Evolutionary conservation across 1,140 invertebrate species (phyloP).

Genomic region (Drosophila mauritiana): DNA sequence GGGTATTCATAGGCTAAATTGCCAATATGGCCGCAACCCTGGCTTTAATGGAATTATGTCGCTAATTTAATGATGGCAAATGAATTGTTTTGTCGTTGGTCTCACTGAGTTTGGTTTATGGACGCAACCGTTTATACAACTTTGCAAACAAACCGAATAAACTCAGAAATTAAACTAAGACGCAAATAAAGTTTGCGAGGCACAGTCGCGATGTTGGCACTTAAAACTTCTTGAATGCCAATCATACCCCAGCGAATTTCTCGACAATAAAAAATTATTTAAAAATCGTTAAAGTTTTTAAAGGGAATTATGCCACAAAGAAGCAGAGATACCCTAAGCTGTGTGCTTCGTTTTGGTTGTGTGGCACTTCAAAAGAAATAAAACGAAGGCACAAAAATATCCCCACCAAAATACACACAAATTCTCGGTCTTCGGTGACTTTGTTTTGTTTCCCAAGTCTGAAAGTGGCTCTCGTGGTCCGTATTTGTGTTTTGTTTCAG

Average conservation of each 20-base stretch:
- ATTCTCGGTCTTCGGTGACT: conserved; percentile 33
- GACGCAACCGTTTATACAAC: conserved; percentile 15
- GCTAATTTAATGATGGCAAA: not conserved
- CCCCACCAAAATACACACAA: conserved; percentile 61
- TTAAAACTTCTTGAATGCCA: conserved; percentile 54
- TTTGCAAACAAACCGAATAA: conserved; percentile 36
- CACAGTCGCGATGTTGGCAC: conserved; percentile 22
- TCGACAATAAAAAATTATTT: conserved; percentile 76
- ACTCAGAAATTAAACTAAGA: conserved; percentile 48
- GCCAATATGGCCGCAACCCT: not conserved
- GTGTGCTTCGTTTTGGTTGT: conserved; percentile 45
- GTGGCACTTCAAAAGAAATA: conserved; percentile 75
- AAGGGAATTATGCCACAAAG: conserved; percentile 61
- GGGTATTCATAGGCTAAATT: conserved; percentile 13
- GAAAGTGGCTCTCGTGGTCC: conserved; percentile 48
- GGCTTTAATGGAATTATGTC: conserved; percentile 20
- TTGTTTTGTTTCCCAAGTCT: conserved; percentile 40
- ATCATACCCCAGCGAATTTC: conserved; percentile 30
- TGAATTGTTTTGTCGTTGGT: not conserved
- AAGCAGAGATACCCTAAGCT: conserved; percentile 58
- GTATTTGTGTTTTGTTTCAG: conserved; percentile 36
- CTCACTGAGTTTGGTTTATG: conserved; percentile 8
- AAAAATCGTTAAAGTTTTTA: conserved; percentile 77
- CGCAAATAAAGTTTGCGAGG: conserved; percentile 23
- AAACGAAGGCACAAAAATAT: conserved; percentile 61